Evolutionary conservation across 2,888 invertebrate species (phyloP).

Genomic region (Fragum sueziense): DNA sequence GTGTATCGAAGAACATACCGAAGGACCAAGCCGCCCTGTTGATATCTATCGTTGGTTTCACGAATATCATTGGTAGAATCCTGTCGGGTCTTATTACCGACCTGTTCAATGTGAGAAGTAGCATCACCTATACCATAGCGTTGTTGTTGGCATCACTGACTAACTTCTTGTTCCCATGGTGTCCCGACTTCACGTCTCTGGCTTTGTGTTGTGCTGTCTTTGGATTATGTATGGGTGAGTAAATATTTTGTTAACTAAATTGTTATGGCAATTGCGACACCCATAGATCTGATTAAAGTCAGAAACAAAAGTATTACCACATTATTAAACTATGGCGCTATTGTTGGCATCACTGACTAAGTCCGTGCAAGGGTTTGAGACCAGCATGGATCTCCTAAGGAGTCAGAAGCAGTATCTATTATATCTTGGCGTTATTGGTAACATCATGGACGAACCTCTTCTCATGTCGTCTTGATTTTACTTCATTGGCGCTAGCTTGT

Average conservation of each 20-base stretch:
- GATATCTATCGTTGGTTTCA: slow-evolving; percentile 77
- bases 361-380: too few species aligned
- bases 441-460: too few species aligned
- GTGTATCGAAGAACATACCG: slow-evolving; percentile 68
- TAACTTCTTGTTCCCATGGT: slow-evolving; percentile 72
- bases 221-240: slow-evolving; percentile 80
- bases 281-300: too few species aligned
- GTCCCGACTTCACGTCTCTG: slow-evolving; percentile 64
- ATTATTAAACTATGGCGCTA: slow-evolving; percentile 73
- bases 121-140: slow-evolving; percentile 71
- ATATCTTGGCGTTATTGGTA: too few species aligned
- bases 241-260: too few species aligned
- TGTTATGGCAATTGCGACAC: too few species aligned
- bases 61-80: slow-evolving; percentile 74
- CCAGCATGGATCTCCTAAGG: too few species aligned
- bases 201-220: slow-evolving; percentile 70
- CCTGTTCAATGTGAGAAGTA: slow-evolving; percentile 66
- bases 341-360: slow-evolving; percentile 68
- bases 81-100: slow-evolving; percentile 73
- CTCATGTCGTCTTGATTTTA: slow-evolving; percentile 70
- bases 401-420: too few species aligned
- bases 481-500: slow-evolving; percentile 62
- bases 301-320: too few species aligned
- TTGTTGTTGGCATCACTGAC: slow-evolving; percentile 68
- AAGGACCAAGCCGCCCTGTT: slow-evolving; percentile 71